Evolutionary conservation across 2,888 invertebrate genomes (phyloP), one percentile per base, ranked within the genome.

Genomic region (Barypeithes pellucidus): DNA sequence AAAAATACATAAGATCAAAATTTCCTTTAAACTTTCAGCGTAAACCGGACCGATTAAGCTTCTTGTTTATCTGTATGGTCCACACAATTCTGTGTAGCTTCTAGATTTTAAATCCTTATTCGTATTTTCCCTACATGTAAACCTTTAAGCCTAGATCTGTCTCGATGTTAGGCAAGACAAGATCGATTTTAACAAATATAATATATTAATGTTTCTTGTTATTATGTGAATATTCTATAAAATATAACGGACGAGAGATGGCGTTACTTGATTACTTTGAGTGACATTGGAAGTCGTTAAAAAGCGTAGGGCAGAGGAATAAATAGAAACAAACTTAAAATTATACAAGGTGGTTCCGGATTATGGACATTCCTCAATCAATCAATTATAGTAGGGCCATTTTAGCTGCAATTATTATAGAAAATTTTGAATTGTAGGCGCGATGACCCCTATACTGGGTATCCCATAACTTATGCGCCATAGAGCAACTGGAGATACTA

Each of bases 171-270:
- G 85, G 78, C 80, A 84, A 85, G 84, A 81, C 82, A 83, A 84
- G 85, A 85, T 85, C 84, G 83, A 83, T 85, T 82, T 85, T 79
- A 79, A 84, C 33, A 72, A 50, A 47, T 63, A 63, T 85, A 85
- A 85, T 86, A 86, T 86, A 86, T 86, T 85, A 86, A 86, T 86
- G 86, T 87, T 87, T 86, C 86, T 85, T 86, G 86, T 87, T 87
- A 86, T 83, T 84, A 84, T 83, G 84, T 86, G 83, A 85, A 86
- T 85, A 85, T 85, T 85, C 84, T 86, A 85, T 85, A 81, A 77
- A 75, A 67, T 77, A 74, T 67, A 63, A 52, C 86, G 87, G 86
- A 72, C 66, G 75, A 72, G 72, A 60, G 72, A 76, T 83, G 84
- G 83, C 81, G 82, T 29, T 16, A 18, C 41, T 22, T 50, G 9